phyloP scores from a whole-genome alignment of 2,797 vertebrate species.

The Xiphophorus birchmanni region DNA sequence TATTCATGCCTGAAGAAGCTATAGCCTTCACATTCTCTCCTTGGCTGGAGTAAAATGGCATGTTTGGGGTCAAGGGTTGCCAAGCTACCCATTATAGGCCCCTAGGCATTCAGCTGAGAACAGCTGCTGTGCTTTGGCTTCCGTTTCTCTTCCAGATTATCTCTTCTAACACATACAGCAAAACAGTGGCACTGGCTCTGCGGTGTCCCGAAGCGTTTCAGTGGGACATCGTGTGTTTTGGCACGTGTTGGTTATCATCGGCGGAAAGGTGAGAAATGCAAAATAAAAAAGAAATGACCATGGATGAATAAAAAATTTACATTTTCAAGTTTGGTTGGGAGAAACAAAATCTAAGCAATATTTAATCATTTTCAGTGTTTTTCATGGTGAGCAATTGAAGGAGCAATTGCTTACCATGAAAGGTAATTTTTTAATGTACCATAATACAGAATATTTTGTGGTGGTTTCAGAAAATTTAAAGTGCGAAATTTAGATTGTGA shows the following conservation, averaged over 20 bases:
- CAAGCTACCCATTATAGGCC: constrained; percentile 53
- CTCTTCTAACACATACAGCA: constrained; percentile 38
- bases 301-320: not conserved
- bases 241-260: not conserved
- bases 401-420: not conserved
- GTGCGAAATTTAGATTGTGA: not conserved
- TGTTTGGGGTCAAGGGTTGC: constrained; percentile 65
- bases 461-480: not conserved
- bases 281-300: not conserved
- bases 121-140: constrained; percentile 50
- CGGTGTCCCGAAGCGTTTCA: constrained; percentile 6
- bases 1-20: constrained; percentile 70
- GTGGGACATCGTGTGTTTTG: not conserved
- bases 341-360: not conserved
- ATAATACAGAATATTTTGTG: not conserved
- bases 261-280: not conserved
- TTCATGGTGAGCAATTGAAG: not conserved
- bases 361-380: not conserved
- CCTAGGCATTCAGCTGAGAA: constrained; percentile 37
- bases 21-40: constrained; percentile 45
- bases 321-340: not conserved
- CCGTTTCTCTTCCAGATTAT: constrained; percentile 36
- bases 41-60: constrained; percentile 43
- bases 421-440: not conserved
- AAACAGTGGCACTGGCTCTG: constrained; percentile 26